Percentiles rank a stretch among this genome's conserved stretches.
Conservation (phyloP, 2,797 vertebrate genomes). For the Rhadinocentrus ornatus region DNA sequence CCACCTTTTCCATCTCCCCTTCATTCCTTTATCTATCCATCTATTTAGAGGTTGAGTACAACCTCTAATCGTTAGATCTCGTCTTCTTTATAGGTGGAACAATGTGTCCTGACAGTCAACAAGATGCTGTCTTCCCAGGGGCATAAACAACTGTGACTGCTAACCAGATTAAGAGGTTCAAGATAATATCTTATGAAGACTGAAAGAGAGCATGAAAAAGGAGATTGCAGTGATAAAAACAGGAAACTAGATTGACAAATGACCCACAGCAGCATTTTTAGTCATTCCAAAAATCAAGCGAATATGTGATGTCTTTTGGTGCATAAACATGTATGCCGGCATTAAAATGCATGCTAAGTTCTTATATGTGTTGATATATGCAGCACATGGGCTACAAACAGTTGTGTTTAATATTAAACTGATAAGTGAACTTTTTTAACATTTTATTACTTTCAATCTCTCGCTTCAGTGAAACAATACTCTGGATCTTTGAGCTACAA, state of each 20-base stretch:
- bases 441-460: background rate
- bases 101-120: slow-evolving; percentile 73
- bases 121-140: slow-evolving; percentile 60
- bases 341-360: background rate
- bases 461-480: background rate
- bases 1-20: background rate
- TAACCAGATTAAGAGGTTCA: slow-evolving; percentile 74
- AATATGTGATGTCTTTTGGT: slow-evolving; percentile 10
- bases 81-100: slow-evolving; percentile 63
- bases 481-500: background rate
- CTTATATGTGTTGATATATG: background rate
- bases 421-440: background rate
- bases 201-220: slow-evolving; percentile 31
- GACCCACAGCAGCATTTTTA: slow-evolving; percentile 16
- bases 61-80: slow-evolving; percentile 67
- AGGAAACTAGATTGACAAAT: slow-evolving; percentile 43
- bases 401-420: background rate
- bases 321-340: background rate
- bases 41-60: slow-evolving; percentile 43
- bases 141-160: slow-evolving; percentile 68
- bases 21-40: slow-evolving; percentile 24
- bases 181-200: slow-evolving; percentile 69
- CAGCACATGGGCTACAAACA: background rate
- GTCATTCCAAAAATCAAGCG: slow-evolving; percentile 6
- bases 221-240: slow-evolving; percentile 40